phyloP scores from a whole-genome alignment of 2,888 invertebrate species.

The Polydrusus cervinus region DNA sequence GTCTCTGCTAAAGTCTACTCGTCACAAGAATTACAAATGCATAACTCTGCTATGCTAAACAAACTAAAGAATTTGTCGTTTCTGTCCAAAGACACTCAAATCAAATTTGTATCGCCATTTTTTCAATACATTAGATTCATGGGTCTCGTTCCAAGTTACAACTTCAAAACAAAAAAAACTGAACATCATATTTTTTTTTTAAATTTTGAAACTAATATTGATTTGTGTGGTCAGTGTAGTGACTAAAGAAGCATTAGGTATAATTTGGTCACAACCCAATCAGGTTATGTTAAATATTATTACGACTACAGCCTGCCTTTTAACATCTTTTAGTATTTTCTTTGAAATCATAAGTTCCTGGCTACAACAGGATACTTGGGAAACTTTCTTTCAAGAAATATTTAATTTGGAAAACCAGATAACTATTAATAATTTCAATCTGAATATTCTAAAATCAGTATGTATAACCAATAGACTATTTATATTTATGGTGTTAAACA shows the following conservation, averaged over 20 bases:
- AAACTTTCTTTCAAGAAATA: not conserved
- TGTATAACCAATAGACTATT: too few relatives aligned
- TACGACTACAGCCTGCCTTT: not conserved
- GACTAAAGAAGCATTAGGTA: not conserved
- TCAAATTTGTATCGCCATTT: slow-evolving; percentile 5
- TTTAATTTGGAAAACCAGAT: not conserved
- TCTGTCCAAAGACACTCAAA: too few relatives aligned
- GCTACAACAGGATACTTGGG: not conserved
- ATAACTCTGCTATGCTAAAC: too few relatives aligned
- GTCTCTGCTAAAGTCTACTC: too few relatives aligned
- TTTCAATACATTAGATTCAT: slow-evolving; percentile 24
- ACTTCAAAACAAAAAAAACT: slow-evolving; percentile 3
- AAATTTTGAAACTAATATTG: not conserved
- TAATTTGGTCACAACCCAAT: not conserved
- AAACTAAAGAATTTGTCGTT: too few relatives aligned
- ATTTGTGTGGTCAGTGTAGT: not conserved
- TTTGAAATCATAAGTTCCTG: not conserved
- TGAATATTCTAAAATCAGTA: too few relatives aligned
- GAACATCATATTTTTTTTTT: not conserved
- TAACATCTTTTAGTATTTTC: not conserved
- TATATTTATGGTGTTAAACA: too few relatives aligned
- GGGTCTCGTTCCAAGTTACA: slow-evolving; percentile 19
- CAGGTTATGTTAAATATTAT: not conserved
- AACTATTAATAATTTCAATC: too few relatives aligned
- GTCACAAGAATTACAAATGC: too few relatives aligned